Conservation (phyloP, 2,888 invertebrate species). For the Hymenopus coronatus region DNA sequence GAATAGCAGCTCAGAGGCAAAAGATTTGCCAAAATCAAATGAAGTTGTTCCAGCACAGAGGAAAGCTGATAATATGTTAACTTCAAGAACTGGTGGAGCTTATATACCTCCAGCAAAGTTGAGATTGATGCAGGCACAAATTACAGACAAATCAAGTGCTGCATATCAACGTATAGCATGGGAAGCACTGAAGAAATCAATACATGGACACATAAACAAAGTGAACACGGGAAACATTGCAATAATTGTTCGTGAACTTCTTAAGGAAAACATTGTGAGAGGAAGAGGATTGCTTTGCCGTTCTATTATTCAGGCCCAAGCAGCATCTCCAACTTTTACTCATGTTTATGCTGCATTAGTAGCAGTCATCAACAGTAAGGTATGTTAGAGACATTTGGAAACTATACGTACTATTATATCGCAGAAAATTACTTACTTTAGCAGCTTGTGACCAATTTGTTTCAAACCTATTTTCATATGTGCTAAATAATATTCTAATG, state of each 20-base stretch:
- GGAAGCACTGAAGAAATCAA: conserved; percentile 98
- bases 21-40: neutral
- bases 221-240: conserved; percentile 93
- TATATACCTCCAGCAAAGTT: conserved; percentile 98
- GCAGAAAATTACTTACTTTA: no score
- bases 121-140: conserved; percentile 91
- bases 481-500: no score
- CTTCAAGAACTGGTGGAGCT: conserved; percentile 86
- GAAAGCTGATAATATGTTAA: conserved; percentile 63
- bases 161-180: conserved; percentile 96
- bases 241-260: conserved; percentile 83
- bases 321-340: conserved; percentile 95
- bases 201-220: conserved; percentile 97
- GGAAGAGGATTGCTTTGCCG: conserved; percentile 91
- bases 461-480: no score
- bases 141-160: conserved; percentile 91
- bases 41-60: conserved; percentile 32
- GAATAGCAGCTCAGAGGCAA: neutral
- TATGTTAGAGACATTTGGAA: conserved; percentile 38
- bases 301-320: conserved; percentile 95
- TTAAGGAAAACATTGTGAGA: conserved; percentile 93
- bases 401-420: no score
- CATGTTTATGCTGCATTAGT: conserved; percentile 97
- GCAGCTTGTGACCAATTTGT: no score
- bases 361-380: conserved; percentile 91